Evolutionary conservation across 37 sponge, comb jelly and placozoan species (phyloP).

Genomic region (Beroe ovata): DNA sequence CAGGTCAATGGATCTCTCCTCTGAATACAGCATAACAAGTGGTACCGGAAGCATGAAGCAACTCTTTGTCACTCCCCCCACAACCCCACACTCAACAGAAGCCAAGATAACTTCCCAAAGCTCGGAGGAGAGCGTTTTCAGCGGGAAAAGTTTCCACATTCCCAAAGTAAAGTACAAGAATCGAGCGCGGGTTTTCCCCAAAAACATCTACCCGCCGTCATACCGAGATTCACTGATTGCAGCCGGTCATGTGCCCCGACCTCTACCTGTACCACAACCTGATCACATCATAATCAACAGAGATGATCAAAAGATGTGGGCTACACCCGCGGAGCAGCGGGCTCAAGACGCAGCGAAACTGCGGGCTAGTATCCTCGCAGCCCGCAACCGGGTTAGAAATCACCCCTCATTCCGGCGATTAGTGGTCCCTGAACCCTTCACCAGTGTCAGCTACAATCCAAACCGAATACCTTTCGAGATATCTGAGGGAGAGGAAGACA

Average conservation of each 20-base stretch:
- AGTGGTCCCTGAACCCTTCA: neutral
- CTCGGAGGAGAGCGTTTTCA: constrained; percentile 25
- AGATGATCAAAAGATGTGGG: neutral
- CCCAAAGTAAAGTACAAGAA: constrained; percentile 38
- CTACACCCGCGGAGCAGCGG: neutral
- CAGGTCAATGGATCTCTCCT: constrained; percentile 33
- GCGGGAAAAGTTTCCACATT: constrained; percentile 41
- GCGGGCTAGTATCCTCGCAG: constrained; percentile 25
- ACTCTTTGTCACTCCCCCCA: neutral
- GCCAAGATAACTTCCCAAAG: neutral
- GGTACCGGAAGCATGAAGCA: constrained; percentile 35
- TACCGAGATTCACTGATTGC: constrained; percentile 27
- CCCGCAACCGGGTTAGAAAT: constrained; percentile 43
- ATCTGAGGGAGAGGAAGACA: constrained; percentile 44
- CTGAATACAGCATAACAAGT: constrained; percentile 24
- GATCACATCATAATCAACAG: neutral
- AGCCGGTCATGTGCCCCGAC: neutral
- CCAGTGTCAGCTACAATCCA: constrained; percentile 36
- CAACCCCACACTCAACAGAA: constrained; percentile 10
- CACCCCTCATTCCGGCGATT: constrained; percentile 13
- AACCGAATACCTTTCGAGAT: constrained; percentile 59
- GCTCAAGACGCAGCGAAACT: neutral
- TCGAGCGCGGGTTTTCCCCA: constrained; percentile 57
- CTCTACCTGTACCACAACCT: neutral
- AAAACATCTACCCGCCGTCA: constrained; percentile 11